phyloP scores from a whole-genome alignment of 2,113 vertebrate genomes.

The Natator depressus region DNA sequence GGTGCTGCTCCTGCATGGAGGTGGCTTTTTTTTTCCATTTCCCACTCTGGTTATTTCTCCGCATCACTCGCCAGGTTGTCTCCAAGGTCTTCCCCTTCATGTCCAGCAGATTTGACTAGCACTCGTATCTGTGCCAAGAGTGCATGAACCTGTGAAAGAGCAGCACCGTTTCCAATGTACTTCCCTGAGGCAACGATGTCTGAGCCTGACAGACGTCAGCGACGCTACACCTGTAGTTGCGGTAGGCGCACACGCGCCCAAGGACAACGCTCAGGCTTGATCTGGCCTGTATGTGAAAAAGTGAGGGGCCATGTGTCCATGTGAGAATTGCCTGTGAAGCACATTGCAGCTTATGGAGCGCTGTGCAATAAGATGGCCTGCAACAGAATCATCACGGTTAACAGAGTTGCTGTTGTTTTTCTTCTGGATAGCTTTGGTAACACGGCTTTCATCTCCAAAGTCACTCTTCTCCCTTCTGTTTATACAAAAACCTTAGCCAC shows the following conservation, averaged over 20 bases:
- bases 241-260: background rate
- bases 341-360: background rate
- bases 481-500: slow-evolving; percentile 7
- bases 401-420: background rate
- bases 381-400: background rate
- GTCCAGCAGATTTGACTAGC: background rate
- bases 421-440: background rate
- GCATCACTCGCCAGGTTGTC: background rate
- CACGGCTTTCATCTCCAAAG: background rate
- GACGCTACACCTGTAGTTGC: background rate
- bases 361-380: background rate
- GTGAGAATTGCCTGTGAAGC: background rate
- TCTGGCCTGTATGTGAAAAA: background rate
- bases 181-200: background rate
- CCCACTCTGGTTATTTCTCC: background rate
- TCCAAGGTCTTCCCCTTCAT: background rate
- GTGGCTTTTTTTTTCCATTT: background rate
- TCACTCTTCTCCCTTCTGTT: background rate
- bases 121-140: background rate
- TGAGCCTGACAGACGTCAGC: background rate
- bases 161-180: background rate
- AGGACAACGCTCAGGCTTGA: background rate
- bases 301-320: background rate
- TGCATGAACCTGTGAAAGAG: background rate
- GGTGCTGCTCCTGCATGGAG: background rate